A percentile compares a stretch with the other conserved stretches of the same genome.
Conservation (phyloP, 2,888 invertebrate genomes). For the Lutraria lutraria region DNA sequence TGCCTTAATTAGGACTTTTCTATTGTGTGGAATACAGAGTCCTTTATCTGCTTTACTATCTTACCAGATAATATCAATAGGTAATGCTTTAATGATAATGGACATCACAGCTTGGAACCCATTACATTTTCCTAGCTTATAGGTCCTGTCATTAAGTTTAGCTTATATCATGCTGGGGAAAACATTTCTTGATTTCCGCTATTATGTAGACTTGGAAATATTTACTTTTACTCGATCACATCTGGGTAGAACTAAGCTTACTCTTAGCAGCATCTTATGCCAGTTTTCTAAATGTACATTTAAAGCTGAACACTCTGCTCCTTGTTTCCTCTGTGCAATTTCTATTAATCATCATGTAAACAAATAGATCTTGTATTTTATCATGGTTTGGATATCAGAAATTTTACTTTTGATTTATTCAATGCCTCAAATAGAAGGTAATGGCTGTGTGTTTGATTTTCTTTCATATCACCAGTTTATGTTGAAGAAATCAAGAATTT, state of each 20-base stretch:
- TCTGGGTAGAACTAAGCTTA: neutral
- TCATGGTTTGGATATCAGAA: no score
- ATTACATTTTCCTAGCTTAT: neutral
- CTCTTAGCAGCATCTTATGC: no score
- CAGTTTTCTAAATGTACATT: no score
- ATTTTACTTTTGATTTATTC: no score
- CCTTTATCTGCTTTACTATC: neutral
- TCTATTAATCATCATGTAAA: no score
- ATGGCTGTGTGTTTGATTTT: no score
- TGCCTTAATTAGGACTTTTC: no score
- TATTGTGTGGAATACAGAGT: neutral
- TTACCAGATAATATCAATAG: neutral
- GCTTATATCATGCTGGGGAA: neutral
- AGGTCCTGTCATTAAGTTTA: neutral
- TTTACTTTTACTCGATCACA: neutral
- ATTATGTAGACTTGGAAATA: neutral
- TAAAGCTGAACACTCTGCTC: no score
- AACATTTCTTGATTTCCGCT: neutral
- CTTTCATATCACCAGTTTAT: neutral
- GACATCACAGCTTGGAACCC: neutral
- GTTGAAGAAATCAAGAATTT: neutral
- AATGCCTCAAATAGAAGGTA: no score
- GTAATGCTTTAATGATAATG: constrained; percentile 2
- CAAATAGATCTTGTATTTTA: no score
- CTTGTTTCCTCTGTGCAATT: no score